Evolutionary conservation across 1,140 invertebrate species (phyloP), one percentile per base, ranked within the genome.

Genomic region (Drosophila micromelanica): DNA sequence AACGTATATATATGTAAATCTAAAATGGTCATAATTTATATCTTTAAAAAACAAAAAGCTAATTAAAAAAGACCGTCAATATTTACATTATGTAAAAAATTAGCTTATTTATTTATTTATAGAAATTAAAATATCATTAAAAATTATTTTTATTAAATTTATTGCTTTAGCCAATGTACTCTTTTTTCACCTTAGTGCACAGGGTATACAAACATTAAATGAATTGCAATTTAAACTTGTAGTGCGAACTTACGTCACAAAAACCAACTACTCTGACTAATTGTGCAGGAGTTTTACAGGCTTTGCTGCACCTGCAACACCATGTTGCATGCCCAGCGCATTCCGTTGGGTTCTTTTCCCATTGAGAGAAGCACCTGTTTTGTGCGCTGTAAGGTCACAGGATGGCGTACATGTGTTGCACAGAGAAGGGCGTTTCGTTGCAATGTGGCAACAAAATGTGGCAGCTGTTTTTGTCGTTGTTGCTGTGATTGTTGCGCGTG

Each of bases 381-480:
- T 40, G 4, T 12, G 38, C 38, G 11, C 38, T 40, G n/a, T 40
- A 40, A 13, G 38, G 38, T 5, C 38, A 40, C 38, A 5, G 38
- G 6, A 40, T 40, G n/a, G n/a, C 38, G n/a, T 8, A 35, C 7
- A 54, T 17, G 30, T 20, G 55, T 20, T 42, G 55, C n/a, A 15
- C 12, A 20, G 5, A 11, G 9, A 5, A n/a, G 46, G 40, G 40
- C 40, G 13, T 45, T 40, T 11, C 23, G 9, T 15, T 7, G 17
- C 48, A 30, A 51, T n/a, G 48, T 51, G 48, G 48, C 49, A 17
- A 11, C 51, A 54, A 8, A 12, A 15, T 40, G 55, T 5, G 12
- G 37, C 42, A 42, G 35, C 32, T 52, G 27, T 32, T 17, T 15
- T 8, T 32, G 35, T 40, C 54, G 49, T 54, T 17, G 23, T 9